These are phyloP conservation scores for Catharus fuscescens DNA, from an alignment of 2,113 vertebrate genomes.

Conservation along the genomic window DNA sequence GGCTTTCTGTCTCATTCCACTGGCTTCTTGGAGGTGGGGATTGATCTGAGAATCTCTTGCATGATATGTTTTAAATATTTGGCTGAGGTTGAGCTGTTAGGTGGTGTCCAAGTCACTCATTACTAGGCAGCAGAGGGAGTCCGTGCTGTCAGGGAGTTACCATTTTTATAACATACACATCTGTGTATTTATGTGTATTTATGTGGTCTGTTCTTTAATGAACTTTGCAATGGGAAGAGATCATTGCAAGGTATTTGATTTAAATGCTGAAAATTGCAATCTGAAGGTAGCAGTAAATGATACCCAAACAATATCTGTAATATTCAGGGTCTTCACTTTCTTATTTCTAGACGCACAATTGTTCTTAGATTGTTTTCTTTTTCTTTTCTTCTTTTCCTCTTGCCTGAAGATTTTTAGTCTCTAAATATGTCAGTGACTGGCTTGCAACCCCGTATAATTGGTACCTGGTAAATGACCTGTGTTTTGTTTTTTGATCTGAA, in stretches of 20 bases:
- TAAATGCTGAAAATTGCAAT: slow-evolving; percentile 21
- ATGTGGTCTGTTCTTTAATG: slow-evolving; percentile 4
- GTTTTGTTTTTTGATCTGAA: not conserved
- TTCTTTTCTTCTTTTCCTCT: not conserved
- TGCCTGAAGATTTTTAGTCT: not conserved
- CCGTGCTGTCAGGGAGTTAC: slow-evolving; percentile 49
- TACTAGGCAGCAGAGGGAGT: slow-evolving; percentile 67
- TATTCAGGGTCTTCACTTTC: not conserved
- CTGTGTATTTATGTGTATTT: slow-evolving; percentile 50
- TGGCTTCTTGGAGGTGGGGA: slow-evolving; percentile 62
- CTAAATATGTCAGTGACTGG: not conserved
- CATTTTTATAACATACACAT: slow-evolving; percentile 52
- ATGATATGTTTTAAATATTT: slow-evolving; percentile 74
- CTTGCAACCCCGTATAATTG: not conserved
- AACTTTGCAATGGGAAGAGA: not conserved
- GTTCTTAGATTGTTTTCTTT: not conserved
- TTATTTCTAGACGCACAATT: not conserved
- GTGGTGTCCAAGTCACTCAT: slow-evolving; percentile 67
- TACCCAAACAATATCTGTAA: not conserved
- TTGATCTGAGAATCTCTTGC: slow-evolving; percentile 74
- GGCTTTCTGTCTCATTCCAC: slow-evolving; percentile 61
- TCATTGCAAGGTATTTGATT: not conserved
- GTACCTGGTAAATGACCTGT: not conserved
- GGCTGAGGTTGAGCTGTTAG: slow-evolving; percentile 66
- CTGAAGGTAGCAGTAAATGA: not conserved